phyloP scores from a whole-genome alignment of 2,888 invertebrate species.

The Lycophotia porphyrea region DNA sequence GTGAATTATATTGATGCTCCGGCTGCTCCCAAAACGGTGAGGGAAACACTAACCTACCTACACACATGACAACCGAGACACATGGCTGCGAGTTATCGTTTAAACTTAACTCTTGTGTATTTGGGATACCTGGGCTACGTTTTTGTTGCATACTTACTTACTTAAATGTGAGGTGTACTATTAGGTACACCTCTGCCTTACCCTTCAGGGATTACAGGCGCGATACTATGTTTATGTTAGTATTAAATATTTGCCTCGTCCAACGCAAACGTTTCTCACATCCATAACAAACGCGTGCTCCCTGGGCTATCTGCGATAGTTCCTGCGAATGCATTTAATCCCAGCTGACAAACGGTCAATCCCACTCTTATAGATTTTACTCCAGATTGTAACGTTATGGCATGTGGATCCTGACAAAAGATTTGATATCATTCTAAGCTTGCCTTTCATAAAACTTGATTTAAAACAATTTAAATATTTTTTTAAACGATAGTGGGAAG shows the following conservation, averaged over 20 bases:
- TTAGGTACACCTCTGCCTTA: too few species aligned
- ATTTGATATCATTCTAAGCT: not conserved
- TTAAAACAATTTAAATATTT: not conserved
- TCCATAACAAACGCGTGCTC: conserved; percentile 43
- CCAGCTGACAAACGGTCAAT: conserved; percentile 48
- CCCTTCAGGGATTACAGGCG: too few species aligned
- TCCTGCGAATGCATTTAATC: conserved; percentile 59
- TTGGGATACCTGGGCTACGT: not conserved
- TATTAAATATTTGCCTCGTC: not conserved
- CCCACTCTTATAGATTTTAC: conserved; percentile 37
- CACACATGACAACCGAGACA: too few species aligned
- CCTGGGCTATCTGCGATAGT: conserved; percentile 56
- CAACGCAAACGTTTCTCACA: conserved; percentile 2
- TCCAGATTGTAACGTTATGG: conserved; percentile 30
- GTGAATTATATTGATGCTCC: not conserved
- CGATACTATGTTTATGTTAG: not conserved
- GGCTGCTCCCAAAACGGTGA: not conserved
- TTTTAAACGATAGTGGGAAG: not conserved
- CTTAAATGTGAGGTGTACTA: too few species aligned
- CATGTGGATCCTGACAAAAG: not conserved
- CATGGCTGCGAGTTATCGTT: not conserved
- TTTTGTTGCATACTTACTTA: not conserved
- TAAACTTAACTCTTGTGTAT: too few species aligned
- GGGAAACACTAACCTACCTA: not conserved
- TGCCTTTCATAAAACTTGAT: not conserved